A percentile compares a stretch with the other conserved stretches of the same genome.
phyloP scores from a whole-genome alignment of 37 sponge, comb jelly and placozoan genomes.

The Cliona cf. orientalis region DNA sequence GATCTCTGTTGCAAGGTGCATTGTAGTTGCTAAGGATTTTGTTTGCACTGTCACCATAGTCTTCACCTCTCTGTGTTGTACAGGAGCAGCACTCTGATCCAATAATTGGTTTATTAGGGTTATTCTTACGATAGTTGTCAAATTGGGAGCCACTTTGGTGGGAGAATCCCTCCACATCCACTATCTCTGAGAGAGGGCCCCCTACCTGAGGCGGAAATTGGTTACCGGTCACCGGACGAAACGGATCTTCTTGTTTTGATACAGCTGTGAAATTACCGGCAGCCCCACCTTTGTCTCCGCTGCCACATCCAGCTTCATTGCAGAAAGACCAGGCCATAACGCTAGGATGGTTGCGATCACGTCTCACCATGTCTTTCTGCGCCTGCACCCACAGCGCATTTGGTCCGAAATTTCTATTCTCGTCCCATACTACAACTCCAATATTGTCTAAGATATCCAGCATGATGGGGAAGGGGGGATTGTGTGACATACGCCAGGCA shows the following conservation, averaged over 20 bases:
- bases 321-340: conserved; percentile 71
- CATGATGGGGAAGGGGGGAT: conserved; percentile 58
- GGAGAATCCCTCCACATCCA: conserved; percentile 72
- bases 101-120: conserved; percentile 47
- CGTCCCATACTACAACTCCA: conserved; percentile 68
- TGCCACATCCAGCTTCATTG: conserved; percentile 61
- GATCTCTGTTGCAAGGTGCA: conserved; percentile 47
- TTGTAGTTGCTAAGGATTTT: conserved; percentile 35
- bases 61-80: conserved; percentile 43
- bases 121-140: conserved; percentile 41
- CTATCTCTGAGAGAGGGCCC: conserved; percentile 16
- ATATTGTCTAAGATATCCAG: conserved; percentile 55
- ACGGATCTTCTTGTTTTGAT: conserved; percentile 35
- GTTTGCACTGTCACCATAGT: neutral
- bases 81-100: conserved; percentile 43
- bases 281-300: neutral
- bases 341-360: conserved; percentile 76
- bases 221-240: conserved; percentile 61
- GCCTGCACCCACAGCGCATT: conserved; percentile 40
- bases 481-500: conserved; percentile 75
- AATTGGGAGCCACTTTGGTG: conserved; percentile 37
- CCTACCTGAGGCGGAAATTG: conserved; percentile 23
- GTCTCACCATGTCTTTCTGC: conserved; percentile 55
- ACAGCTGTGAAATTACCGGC: conserved; percentile 26
- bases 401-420: conserved; percentile 63